Conservation (phyloP, 2,888 invertebrate species). For the Torymus tubicola region DNA sequence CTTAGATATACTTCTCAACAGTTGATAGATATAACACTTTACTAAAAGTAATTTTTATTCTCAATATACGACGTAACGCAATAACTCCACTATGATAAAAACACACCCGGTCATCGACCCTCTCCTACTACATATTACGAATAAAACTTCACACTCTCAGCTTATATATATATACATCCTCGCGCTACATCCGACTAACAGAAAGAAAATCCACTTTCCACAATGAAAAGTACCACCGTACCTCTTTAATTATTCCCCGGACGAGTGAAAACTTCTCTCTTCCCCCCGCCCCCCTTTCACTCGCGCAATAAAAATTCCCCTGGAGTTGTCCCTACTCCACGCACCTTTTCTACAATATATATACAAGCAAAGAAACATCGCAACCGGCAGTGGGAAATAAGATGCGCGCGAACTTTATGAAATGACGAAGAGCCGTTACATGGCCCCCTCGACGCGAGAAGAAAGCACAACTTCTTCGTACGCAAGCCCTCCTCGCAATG, state of each 20-base stretch:
- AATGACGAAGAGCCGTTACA: slow-evolving; percentile 55
- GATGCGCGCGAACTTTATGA: slow-evolving; percentile 44
- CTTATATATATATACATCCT: no score
- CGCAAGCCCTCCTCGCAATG: slow-evolving; percentile 26
- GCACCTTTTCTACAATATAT: not conserved
- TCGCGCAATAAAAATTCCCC: slow-evolving; percentile 40
- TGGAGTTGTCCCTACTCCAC: not conserved
- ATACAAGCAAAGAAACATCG: not conserved
- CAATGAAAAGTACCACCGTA: not conserved
- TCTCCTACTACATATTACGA: no score
- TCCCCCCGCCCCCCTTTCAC: no score
- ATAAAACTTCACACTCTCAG: no score
- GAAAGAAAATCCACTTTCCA: not conserved
- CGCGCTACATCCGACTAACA: not conserved
- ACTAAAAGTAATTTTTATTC: no score
- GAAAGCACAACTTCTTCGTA: slow-evolving; percentile 9
- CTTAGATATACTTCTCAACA: no score
- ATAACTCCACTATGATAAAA: no score
- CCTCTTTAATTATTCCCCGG: slow-evolving; percentile 42
- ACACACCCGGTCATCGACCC: no score
- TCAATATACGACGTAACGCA: no score
- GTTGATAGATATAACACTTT: no score
- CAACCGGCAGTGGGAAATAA: not conserved
- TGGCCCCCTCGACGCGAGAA: slow-evolving; percentile 10
- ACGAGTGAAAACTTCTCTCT: slow-evolving; percentile 38